Evolutionary conservation across 92 coral and sea anemone genomes (phyloP), one percentile per base, ranked within the genome.

Genomic region (Umimayanthus kanabou): DNA sequence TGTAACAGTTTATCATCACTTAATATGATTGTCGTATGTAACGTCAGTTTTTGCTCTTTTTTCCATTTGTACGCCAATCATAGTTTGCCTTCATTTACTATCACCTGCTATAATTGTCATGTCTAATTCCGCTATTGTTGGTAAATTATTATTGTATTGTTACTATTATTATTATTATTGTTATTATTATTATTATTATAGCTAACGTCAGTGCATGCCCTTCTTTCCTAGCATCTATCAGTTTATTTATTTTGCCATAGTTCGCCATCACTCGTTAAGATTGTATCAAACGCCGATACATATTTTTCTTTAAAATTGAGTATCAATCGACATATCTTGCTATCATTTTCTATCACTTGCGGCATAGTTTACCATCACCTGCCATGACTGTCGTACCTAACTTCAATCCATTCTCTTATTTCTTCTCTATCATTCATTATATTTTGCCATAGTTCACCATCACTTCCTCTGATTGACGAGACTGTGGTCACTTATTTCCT

Each of bases 341-440:
- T 43, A 43, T 43, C 49, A 43, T 43, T 43, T 43, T 43, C 49
- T 43, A 43, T 43, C 49, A 43, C 49, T 43, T 43, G 49, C 2
- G 49, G 2, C 37, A 53, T 6, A n/a, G 28, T 64, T 73, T 11
- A 14, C 30, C 26, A 40, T 18, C 86, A 37, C 20, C 14, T 13
- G 58, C 58, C 2, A 53, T 13, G 84, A 95, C 92, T 77, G 99
- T 97, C 28, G 98, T 95, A 40, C 95, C 98, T 20, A 98, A 97
- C 92, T 98, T 97, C 81, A 94, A 95, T 84, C 61, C 1, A 26
- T n/a, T 9, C 3, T 22, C 67, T 70, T 84, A 11, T 61, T 28
- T 11, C n/a, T 25, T 18, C 7, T 61, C 67, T 18, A 6, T 57
- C 23, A 57, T 1, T 61, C 69, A 8, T 23, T 23, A 18, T 18